phyloP scores from a whole-genome alignment of 2,888 invertebrate genomes.

The Proisotoma minuta region DNA sequence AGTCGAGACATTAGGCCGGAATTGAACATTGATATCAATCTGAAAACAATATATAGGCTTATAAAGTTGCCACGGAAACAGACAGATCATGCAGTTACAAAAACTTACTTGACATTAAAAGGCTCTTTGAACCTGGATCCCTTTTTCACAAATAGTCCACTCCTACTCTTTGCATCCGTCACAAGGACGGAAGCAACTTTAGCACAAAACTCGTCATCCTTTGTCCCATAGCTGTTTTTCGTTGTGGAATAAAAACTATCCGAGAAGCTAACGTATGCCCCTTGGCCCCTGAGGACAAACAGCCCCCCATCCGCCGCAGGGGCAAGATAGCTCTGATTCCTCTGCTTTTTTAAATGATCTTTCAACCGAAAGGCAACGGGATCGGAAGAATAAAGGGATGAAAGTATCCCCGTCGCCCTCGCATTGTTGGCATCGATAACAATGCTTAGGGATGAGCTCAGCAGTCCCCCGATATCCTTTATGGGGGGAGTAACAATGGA shows the following conservation, averaged over 20 bases:
- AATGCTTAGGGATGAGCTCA: conserved; percentile 10
- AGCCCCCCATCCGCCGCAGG: conserved; percentile 5
- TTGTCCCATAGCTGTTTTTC: conserved; percentile 5
- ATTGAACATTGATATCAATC: conserved; percentile 13
- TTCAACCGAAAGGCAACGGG: neutral
- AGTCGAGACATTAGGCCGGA: conserved; percentile 21
- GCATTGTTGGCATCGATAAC: conserved; percentile 17
- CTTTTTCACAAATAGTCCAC: conserved; percentile 27
- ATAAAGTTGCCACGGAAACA: neutral
- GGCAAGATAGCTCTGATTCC: neutral
- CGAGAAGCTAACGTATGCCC: conserved; percentile 5
- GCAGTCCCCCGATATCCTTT: conserved; percentile 16
- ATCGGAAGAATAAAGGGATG: no score
- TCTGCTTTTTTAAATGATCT: neutral
- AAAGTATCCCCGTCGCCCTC: no score
- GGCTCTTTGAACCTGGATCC: conserved; percentile 25
- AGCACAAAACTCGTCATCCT: conserved; percentile 14
- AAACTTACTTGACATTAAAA: conserved; percentile 23
- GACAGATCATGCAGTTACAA: neutral
- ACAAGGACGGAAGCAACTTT: conserved; percentile 18
- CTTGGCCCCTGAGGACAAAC: neutral
- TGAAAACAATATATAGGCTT: neutral
- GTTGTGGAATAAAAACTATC: conserved; percentile 28
- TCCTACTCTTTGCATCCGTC: conserved; percentile 11
- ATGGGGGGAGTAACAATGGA: conserved; percentile 17